Percentiles rank a stretch among this genome's conserved stretches.
Evolutionary conservation across 2,113 vertebrate genomes (phyloP).

Genomic region (Podocnemis expansa): DNA sequence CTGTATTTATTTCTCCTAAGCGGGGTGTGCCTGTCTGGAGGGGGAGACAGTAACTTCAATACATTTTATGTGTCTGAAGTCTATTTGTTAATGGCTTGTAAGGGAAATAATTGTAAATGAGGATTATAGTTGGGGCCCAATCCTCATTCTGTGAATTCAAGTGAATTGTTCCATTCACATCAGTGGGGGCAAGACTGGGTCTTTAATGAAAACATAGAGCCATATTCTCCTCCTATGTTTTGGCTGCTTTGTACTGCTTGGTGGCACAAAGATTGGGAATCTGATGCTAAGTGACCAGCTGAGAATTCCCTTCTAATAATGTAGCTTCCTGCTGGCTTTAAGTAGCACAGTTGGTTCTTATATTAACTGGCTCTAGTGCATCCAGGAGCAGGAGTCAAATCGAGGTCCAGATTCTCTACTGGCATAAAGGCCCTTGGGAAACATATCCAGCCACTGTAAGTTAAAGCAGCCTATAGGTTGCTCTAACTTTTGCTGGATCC

Average conservation of each 20-base stretch:
- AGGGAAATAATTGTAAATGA: background rate
- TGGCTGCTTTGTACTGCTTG: background rate
- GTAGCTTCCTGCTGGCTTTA: background rate
- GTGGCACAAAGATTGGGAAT: background rate
- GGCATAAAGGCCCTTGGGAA: background rate
- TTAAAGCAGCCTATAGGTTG: background rate
- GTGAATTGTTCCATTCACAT: background rate
- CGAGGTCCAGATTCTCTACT: background rate
- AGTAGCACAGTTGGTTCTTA: background rate
- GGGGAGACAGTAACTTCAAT: background rate
- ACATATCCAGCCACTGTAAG: background rate
- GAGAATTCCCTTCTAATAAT: background rate
- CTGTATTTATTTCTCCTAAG: conserved; percentile 56
- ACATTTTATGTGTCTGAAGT: background rate
- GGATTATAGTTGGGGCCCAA: background rate
- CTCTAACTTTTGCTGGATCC: background rate
- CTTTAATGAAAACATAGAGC: background rate
- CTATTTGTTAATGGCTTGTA: background rate
- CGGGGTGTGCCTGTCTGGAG: background rate
- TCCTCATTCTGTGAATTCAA: background rate
- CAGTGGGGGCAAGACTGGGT: background rate
- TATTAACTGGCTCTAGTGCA: background rate
- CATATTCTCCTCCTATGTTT: background rate
- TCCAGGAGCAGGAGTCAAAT: background rate
- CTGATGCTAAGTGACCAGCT: background rate